These are phyloP conservation scores for Leucopternis melanops DNA, from an alignment of 2,113 vertebrate species.

Conservation along the genomic window DNA sequence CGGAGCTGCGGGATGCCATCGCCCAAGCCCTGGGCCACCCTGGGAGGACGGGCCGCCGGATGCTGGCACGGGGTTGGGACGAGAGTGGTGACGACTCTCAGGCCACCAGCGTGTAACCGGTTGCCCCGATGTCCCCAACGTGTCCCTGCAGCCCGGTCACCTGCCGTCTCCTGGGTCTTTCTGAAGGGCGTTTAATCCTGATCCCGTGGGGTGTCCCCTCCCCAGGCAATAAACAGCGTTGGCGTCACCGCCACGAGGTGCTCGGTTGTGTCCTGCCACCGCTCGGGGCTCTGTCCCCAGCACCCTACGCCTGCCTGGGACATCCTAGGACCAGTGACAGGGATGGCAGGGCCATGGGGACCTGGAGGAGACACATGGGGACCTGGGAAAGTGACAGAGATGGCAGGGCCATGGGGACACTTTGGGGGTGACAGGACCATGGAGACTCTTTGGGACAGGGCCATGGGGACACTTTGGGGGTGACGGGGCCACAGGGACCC, in stretches of 20 bases:
- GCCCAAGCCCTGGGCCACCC: not conserved
- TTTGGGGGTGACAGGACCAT: not conserved
- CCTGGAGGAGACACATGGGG: not conserved
- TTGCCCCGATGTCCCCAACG: rapidly evolving
- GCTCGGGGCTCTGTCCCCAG: not conserved
- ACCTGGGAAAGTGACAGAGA: too few species aligned
- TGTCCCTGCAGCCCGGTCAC: not conserved
- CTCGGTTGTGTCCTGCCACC: not conserved
- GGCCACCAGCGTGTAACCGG: not conserved
- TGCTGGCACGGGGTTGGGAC: not conserved
- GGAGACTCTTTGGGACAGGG: too few species aligned
- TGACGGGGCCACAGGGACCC: too few species aligned
- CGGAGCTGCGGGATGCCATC: slow-evolving; percentile 11
- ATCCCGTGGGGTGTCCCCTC: not conserved
- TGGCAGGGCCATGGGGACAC: too few species aligned
- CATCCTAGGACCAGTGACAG: not conserved
- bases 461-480: not conserved
- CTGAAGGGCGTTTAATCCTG: not conserved
- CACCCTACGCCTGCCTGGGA: not conserved
- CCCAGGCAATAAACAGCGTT: not conserved
- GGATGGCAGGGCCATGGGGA: not conserved
- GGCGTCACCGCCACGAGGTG: not conserved
- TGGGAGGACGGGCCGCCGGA: not conserved
- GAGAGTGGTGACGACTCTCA: not conserved
- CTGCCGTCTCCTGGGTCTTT: not conserved